These are phyloP conservation scores for Rhombomys opimus DNA, from an alignment of 2,113 vertebrate genomes.

Conservation along the genomic window DNA sequence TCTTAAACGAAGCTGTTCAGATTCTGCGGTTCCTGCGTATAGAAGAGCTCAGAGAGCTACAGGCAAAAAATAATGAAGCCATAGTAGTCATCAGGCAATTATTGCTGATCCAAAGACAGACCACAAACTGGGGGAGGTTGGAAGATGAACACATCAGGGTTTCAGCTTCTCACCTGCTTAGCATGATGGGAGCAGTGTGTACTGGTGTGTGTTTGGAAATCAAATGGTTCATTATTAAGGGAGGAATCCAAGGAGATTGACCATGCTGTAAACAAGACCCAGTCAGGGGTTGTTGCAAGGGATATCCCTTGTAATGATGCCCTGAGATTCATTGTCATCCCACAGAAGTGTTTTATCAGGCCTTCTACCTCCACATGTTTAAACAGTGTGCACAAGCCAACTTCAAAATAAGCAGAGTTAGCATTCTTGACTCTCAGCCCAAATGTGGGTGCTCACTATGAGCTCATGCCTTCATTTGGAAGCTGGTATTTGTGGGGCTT, in stretches of 20 bases:
- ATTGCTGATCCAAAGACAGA: neutral
- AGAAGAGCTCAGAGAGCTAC: neutral
- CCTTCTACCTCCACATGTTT: constrained; percentile 35
- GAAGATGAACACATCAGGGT: too few relatives aligned
- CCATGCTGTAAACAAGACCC: constrained; percentile 12
- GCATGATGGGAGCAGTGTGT: neutral
- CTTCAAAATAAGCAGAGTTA: constrained; percentile 72
- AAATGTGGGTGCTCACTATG: constrained; percentile 67
- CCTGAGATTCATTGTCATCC: constrained; percentile 42
- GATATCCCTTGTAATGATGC: constrained; percentile 34
- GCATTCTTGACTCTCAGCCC: constrained; percentile 73
- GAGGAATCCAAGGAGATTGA: neutral
- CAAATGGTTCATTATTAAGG: neutral
- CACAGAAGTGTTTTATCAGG: constrained; percentile 63
- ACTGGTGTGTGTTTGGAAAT: neutral
- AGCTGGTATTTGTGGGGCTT: constrained; percentile 15
- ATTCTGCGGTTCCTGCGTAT: neutral
- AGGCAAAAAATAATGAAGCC: neutral
- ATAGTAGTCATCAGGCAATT: neutral
- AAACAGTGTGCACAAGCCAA: constrained; percentile 45
- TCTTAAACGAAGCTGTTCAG: neutral
- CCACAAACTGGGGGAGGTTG: neutral
- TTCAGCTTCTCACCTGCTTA: neutral
- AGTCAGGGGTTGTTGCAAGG: neutral
- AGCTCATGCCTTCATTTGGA: constrained; percentile 66